Base-by-base conservation (phyloP, 2,797 vertebrate species). In the Schizothorax lantsangensis region DNA sequence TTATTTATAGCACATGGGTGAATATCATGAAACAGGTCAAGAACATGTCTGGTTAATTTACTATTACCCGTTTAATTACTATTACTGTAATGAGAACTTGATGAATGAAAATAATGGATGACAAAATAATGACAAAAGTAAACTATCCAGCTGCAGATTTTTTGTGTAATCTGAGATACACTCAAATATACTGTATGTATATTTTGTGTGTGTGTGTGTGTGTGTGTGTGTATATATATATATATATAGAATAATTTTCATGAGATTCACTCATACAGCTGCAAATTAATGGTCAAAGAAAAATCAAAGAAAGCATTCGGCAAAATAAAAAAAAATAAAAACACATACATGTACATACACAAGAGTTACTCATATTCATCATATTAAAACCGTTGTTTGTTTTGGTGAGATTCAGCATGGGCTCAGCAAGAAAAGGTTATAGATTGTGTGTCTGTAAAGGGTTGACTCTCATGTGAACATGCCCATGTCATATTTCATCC, bases 381-480 rank as follows among this genome's bases (percentile, higher is more conserved):
- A 15, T 7, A 59, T 45, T 73, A 52, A 45, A 38, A 33, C 17
- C 3, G 62, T 69, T 33, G 64, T 43, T 79, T 79, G 75, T 10
- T 80, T 72, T 66, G 49, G 66, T 85, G 84, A 85, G 52, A 72
- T 33, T 72, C 84, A 85, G 75, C 66, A 85, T 59, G 38, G 71
- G 66, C 66, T 52, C 45, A 69, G 6, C 69, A 40, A 10, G 23
- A 45, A 59, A 43, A 52, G 0, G 33, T 36, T 33, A 36, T 11
- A 23, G 3, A 79, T 17, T 17, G 14, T 12, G 38, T 10, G 6
- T 26, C n/a, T 36, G 5, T 38, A 12, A 57, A 77, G 23, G 17
- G 2, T 30, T 21, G 47, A 36, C 45, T 74, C 9, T 74, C 9
- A 2, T 52, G 19, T 49, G 45, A 47, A 30, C 69, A n/a, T 15